A percentile compares a stretch with the other conserved stretches of the same genome.
These are phyloP conservation scores for Eupithecia subfuscata DNA, from an alignment of 2,888 invertebrate species.

Conservation along the genomic window DNA sequence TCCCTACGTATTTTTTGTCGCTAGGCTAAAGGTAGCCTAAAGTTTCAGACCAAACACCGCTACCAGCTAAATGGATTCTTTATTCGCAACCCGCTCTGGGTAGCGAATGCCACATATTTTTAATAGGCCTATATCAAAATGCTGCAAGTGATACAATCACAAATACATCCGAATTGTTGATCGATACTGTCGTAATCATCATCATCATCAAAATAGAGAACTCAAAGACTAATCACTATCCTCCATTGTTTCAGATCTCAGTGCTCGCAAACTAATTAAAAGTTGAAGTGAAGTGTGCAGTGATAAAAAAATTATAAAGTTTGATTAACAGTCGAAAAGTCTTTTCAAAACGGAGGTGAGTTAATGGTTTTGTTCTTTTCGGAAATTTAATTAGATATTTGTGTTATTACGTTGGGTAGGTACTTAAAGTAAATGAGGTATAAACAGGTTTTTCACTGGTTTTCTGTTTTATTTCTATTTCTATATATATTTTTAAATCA, in stretches of 20 bases:
- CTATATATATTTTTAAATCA: too few species aligned
- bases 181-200: too few species aligned
- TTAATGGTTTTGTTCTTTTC: neutral
- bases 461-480: neutral
- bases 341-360: slow-evolving; percentile 35
- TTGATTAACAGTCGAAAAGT: slow-evolving; percentile 27
- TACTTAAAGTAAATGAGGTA: too few species aligned
- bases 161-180: too few species aligned
- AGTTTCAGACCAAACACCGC: neutral
- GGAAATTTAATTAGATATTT: neutral
- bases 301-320: slow-evolving; percentile 32
- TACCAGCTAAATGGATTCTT: too few species aligned
- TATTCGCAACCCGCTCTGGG: too few species aligned
- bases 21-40: too few species aligned
- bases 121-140: too few species aligned
- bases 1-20: too few species aligned
- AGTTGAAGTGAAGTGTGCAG: slow-evolving; percentile 35
- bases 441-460: neutral
- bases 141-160: too few species aligned
- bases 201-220: neutral
- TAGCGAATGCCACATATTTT: too few species aligned
- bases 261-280: slow-evolving; percentile 27
- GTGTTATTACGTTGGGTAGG: too few species aligned
- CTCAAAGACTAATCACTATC: neutral
- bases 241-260: slow-evolving; percentile 32